A percentile compares a stretch with the other conserved stretches of the same genome.
Evolutionary conservation across 2,797 vertebrate species (phyloP).

Genomic region (Danionella dracula): DNA sequence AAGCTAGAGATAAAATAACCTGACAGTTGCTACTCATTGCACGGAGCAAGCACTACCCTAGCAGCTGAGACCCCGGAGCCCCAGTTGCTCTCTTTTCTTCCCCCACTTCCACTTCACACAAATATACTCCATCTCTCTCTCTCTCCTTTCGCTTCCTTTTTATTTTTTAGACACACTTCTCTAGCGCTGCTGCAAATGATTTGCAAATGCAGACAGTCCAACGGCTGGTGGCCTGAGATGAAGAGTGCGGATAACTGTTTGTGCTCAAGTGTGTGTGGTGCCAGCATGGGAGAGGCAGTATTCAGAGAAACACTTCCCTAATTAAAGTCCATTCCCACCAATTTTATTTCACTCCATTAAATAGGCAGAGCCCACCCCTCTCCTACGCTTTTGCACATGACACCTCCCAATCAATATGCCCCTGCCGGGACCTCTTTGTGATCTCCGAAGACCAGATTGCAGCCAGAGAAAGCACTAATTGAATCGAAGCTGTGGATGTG

Average conservation of each 20-base stretch:
- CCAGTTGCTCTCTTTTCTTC: conserved; percentile 53
- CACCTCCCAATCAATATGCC: conserved; percentile 86
- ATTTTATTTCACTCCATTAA: conserved; percentile 95
- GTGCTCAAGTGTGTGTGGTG: conserved; percentile 33
- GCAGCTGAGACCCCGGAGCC: conserved; percentile 93
- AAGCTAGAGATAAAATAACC: conserved; percentile 97
- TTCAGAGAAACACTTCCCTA: conserved; percentile 80
- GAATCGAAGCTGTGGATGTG: conserved; percentile 58
- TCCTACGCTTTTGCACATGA: conserved; percentile 74
- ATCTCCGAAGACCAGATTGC: conserved; percentile 78
- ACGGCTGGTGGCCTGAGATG: conserved; percentile 70
- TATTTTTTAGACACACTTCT: conserved; percentile 32
- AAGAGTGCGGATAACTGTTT: conserved; percentile 27
- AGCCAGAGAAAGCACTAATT: conserved; percentile 85
- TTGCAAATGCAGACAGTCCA: conserved; percentile 71
- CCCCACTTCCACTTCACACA: conserved; percentile 62
- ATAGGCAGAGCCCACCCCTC: conserved; percentile 71
- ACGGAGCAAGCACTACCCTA: conserved; percentile 81
- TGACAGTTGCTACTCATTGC: conserved; percentile 98
- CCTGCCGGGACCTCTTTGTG: conserved; percentile 76
- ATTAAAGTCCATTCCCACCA: conserved; percentile 88
- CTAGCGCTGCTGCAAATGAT: conserved; percentile 76
- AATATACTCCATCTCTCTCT: conserved; percentile 43
- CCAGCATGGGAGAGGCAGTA: conserved; percentile 64
- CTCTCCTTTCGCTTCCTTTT: conserved; percentile 60